Conservation (phyloP, 2,797 vertebrate species). For the Spea hammondii region DNA sequence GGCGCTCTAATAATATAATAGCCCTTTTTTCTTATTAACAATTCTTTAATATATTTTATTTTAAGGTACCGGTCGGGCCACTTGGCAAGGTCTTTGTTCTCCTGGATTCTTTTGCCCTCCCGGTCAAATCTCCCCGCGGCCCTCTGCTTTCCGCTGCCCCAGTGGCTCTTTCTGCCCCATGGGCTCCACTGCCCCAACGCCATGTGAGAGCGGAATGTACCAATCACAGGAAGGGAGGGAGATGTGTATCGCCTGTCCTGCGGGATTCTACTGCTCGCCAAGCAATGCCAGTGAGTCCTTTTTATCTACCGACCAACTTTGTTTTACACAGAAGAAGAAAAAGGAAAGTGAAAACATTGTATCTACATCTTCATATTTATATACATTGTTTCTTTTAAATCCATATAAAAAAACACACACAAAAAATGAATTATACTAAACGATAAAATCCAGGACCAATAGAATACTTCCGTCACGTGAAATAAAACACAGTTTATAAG, state of each 20-base stretch:
- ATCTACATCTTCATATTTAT: too few species aligned
- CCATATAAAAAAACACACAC: too few species aligned
- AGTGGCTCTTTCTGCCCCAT: slow-evolving; percentile 71
- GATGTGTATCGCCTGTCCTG: slow-evolving; percentile 54
- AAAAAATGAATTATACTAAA: too few species aligned
- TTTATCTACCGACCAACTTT: too few species aligned
- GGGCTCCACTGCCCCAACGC: slow-evolving; percentile 62
- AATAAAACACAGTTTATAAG: too few species aligned
- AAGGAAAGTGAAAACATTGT: too few species aligned
- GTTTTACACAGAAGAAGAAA: too few species aligned
- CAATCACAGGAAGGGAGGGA: slow-evolving; percentile 56
- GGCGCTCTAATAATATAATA: too few species aligned
- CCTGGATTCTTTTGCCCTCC: slow-evolving; percentile 67
- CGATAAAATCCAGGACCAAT: too few species aligned
- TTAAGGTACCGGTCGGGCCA: slow-evolving; percentile 54
- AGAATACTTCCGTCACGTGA: too few species aligned
- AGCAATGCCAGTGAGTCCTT: slow-evolving; percentile 45
- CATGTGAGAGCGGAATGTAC: slow-evolving; percentile 74
- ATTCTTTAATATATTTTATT: not conserved
- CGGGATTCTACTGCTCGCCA: slow-evolving; percentile 51
- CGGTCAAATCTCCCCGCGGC: slow-evolving; percentile 61
- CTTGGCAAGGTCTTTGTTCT: slow-evolving; percentile 62
- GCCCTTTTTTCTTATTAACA: too few species aligned
- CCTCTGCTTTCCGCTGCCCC: slow-evolving; percentile 64
- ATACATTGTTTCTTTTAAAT: too few species aligned